phyloP scores from a whole-genome alignment of 2,797 vertebrate genomes.

The Myotis vivesi region DNA sequence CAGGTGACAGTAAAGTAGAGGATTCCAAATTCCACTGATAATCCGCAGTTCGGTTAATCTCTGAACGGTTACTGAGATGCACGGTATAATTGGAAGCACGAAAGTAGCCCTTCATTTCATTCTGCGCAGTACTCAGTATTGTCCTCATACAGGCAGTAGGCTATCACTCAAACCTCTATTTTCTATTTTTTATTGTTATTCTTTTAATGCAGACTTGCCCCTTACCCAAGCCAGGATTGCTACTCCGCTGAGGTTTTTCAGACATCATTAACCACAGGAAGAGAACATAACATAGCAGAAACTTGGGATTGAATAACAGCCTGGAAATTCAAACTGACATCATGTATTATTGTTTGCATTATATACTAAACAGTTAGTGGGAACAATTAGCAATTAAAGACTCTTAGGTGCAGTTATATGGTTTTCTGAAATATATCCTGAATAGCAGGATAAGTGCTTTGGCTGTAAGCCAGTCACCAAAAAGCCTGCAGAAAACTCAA shows the following conservation, averaged over 20 bases:
- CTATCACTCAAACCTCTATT: constrained; percentile 53
- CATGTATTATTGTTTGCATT: constrained; percentile 67
- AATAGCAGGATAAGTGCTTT: constrained; percentile 67
- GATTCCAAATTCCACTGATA: not conserved
- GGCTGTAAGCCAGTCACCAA: constrained; percentile 66
- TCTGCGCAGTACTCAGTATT: not conserved
- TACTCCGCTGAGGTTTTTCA: constrained; percentile 61
- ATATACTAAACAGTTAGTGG: constrained; percentile 68
- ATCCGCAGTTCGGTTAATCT: not conserved
- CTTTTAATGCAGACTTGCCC: constrained; percentile 58
- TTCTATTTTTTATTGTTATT: constrained; percentile 63
- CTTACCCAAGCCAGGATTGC: constrained; percentile 59
- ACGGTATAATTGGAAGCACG: not conserved
- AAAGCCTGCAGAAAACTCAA: constrained; percentile 68
- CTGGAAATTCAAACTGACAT: constrained; percentile 69
- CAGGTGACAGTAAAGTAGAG: not conserved
- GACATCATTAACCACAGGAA: constrained; percentile 74
- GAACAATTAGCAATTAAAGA: constrained; percentile 74
- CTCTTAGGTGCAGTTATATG: constrained; percentile 65
- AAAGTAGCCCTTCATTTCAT: not conserved
- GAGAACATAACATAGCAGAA: constrained; percentile 73
- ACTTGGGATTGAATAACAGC: constrained; percentile 66
- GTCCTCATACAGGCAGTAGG: not conserved
- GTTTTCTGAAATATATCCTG: constrained; percentile 63
- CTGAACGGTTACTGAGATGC: not conserved